Conservation (phyloP, 1,140 invertebrate species). For the Ips nitidus region DNA sequence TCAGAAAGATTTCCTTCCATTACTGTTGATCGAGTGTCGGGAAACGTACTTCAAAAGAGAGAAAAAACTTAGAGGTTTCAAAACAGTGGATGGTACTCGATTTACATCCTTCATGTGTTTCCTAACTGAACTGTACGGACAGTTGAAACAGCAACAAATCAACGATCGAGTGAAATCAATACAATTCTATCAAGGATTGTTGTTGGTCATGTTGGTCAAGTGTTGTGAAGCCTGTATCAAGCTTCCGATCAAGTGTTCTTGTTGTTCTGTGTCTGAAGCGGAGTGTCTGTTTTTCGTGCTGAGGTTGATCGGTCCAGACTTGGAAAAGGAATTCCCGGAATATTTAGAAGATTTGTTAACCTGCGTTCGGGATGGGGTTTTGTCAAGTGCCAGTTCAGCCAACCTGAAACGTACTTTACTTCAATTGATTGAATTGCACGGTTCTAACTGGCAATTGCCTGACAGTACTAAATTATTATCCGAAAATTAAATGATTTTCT, state of each 20-base stretch:
- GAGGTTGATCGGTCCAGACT: constrained; percentile 80
- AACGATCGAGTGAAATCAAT: constrained; percentile 67
- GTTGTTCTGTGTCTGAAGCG: constrained; percentile 63
- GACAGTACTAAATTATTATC: constrained; percentile 90
- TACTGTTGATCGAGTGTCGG: constrained; percentile 82
- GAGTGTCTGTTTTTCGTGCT: constrained; percentile 86
- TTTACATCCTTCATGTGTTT: constrained; percentile 86
- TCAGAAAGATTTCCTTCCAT: constrained; percentile 71
- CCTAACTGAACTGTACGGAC: constrained; percentile 85
- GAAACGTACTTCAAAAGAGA: constrained; percentile 87
- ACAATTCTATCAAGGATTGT: constrained; percentile 65
- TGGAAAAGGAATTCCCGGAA: constrained; percentile 76
- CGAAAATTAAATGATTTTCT: constrained; percentile 58
- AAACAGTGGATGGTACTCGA: constrained; percentile 62
- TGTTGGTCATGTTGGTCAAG: constrained; percentile 78
- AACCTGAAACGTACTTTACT: constrained; percentile 77
- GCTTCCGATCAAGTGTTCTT: constrained; percentile 70
- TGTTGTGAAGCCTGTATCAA: constrained; percentile 82
- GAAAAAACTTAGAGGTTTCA: constrained; percentile 58
- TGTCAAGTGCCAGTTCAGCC: constrained; percentile 65
- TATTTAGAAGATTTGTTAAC: constrained; percentile 76
- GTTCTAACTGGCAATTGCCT: constrained; percentile 84
- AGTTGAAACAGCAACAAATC: constrained; percentile 74
- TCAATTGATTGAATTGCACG: constrained; percentile 85
- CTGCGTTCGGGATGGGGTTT: constrained; percentile 79